A percentile compares a stretch with the other conserved stretches of the same genome.
Evolutionary conservation across 2,888 invertebrate species (phyloP).

Genomic region (Drosophila falleni): DNA sequence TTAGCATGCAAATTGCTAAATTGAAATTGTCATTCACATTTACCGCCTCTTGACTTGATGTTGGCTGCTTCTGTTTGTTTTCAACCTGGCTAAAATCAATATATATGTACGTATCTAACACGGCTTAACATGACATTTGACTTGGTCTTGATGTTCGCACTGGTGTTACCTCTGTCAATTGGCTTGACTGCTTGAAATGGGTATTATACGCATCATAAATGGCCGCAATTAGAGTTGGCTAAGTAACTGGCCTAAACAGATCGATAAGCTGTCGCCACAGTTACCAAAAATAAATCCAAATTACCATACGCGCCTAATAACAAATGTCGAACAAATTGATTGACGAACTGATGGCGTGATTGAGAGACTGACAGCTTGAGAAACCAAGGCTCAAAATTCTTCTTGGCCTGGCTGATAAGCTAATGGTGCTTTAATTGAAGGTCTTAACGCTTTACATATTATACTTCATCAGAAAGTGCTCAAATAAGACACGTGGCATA

Average conservation of each 20-base stretch:
- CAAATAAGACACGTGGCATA: conserved; percentile 36
- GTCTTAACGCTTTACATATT: conserved; percentile 59
- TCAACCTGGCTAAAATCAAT: conserved; percentile 45
- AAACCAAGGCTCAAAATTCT: conserved; percentile 1
- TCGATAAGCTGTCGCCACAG: conserved; percentile 41
- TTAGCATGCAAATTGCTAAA: conserved; percentile 79
- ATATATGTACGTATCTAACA: conserved; percentile 25
- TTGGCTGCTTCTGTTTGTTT: conserved; percentile 10
- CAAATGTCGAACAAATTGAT: conserved; percentile 26
- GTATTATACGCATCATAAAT: conserved; percentile 18
- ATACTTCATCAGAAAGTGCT: conserved; percentile 58
- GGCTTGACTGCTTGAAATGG: conserved; percentile 14
- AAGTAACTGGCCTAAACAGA: conserved; percentile 29
- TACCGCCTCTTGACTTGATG: conserved; percentile 62
- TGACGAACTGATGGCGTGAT: conserved; percentile 19
- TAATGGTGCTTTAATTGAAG: conserved; percentile 70
- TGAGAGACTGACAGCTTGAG: conserved; percentile 26
- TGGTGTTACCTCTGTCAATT: conserved; percentile 37
- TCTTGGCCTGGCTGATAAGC: conserved; percentile 4
- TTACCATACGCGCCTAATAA: conserved; percentile 42
- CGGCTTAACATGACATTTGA: conserved; percentile 51
- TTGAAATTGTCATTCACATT: conserved; percentile 78
- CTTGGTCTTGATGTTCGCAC: conserved; percentile 28
- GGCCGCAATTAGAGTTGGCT: conserved; percentile 22
- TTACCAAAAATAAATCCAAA: conserved; percentile 62